Base-by-base conservation (phyloP, 1,140 invertebrate species). In the Drosophila repletoides region DNA sequence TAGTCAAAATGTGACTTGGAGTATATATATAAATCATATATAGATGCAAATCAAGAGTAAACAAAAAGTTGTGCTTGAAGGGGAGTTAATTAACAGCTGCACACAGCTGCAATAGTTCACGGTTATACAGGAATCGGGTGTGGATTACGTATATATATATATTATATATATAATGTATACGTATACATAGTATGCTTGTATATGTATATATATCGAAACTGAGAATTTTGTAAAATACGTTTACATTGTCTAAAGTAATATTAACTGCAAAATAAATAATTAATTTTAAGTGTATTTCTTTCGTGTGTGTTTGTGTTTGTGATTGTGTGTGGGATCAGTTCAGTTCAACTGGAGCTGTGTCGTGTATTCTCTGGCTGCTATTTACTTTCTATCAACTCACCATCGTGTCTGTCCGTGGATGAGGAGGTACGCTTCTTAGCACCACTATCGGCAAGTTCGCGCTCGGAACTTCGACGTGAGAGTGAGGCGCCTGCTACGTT, bases 341-440 rank as follows among this genome's bases (percentile, higher is more conserved):
- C n/a, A n/a, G n/a, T n/a, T n/a, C n/a, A n/a, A n/a, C n/a, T n/a
- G n/a, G n/a, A n/a, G n/a, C n/a, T n/a, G n/a, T n/a, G n/a, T n/a
- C n/a, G n/a, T n/a, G n/a, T n/a, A n/a, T n/a, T n/a, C n/a, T n/a
- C n/a, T n/a, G n/a, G n/a, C n/a, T 38, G 17, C 22, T 9, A 6
- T 28, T n/a, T 17, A 17, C 36, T 31, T 41, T 26, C 22, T 12
- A 17, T 33, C 3, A 55, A 87, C 92, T 92, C 87, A 94, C 94
- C 93, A 93, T 94, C 93, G 72, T 94, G 93, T 70, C 94, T 92
- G 87, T 95, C 94, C 48, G 95, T 92, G 26, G 95, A 95, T 41
- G 95, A 95, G 41, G 94, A 95, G 43, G 94, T 94, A 76, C 95
- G 93, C 92, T 97, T 96, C 90, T 96, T 96, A 89, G 94, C 95